A percentile compares a stretch with the other conserved stretches of the same genome.
phyloP scores from a whole-genome alignment of 1,140 invertebrate species.

The Polypedilum vanderplanki region DNA sequence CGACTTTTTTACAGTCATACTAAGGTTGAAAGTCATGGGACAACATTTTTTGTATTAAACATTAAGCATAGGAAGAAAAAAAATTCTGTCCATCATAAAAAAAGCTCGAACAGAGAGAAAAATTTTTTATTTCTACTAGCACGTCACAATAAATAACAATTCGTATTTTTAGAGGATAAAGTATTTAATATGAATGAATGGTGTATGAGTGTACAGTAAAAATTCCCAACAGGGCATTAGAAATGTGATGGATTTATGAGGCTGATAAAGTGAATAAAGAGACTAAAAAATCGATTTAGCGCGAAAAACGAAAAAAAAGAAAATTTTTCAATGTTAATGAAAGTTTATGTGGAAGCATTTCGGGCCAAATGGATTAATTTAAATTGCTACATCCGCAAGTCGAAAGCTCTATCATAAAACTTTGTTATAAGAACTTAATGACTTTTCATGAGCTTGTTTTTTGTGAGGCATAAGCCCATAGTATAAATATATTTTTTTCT shows the following conservation, averaged over 20 bases:
- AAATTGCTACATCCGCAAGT: neutral
- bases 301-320: neutral
- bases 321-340: constrained; percentile 9
- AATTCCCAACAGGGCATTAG: constrained; percentile 9
- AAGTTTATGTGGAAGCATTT: neutral
- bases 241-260: constrained; percentile 18
- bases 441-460: neutral
- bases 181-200: constrained; percentile 12
- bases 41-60: constrained; percentile 24
- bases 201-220: neutral
- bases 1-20: constrained; percentile 11
- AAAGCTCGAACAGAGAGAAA: neutral
- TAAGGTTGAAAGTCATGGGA: constrained; percentile 1
- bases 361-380: constrained; percentile 1
- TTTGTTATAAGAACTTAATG: constrained; percentile 1
- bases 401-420: neutral
- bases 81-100: constrained; percentile 21
- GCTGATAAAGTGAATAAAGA: constrained; percentile 12
- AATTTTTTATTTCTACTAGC: constrained; percentile 22
- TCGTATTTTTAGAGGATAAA: neutral
- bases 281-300: neutral
- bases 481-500: neutral
- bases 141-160: constrained; percentile 13
- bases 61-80: neutral
- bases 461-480: neutral